Evolutionary conservation across 53 echinoderm and acorn worm genomes (phyloP).

Genomic region (Patiria pectinifera): DNA sequence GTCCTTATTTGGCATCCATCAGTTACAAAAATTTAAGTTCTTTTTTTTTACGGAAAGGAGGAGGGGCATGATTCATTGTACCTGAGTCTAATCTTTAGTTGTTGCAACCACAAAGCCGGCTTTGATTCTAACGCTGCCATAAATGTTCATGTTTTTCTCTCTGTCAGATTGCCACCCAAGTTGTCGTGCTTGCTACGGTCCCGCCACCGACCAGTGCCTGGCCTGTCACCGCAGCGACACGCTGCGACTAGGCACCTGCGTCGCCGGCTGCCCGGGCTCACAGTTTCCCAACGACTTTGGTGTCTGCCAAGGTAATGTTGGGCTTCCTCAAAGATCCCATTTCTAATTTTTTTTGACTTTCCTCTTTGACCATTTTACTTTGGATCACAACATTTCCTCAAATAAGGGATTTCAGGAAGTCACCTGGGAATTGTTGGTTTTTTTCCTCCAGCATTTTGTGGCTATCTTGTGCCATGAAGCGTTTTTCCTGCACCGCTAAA

Average conservation of each 20-base stretch:
- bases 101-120: too few relatives aligned
- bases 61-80: neutral
- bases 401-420: too few relatives aligned
- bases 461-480: too few relatives aligned
- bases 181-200: slow-evolving; percentile 85
- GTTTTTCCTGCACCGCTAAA: too few relatives aligned
- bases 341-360: neutral
- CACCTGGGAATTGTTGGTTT: too few relatives aligned
- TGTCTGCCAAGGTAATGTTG: slow-evolving; percentile 78
- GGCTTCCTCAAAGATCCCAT: neutral
- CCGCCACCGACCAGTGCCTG: slow-evolving; percentile 73
- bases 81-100: neutral
- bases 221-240: slow-evolving; percentile 73
- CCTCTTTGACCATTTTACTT: neutral
- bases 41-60: neutral
- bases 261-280: slow-evolving; percentile 75
- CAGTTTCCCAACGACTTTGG: slow-evolving; percentile 75
- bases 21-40: too few relatives aligned
- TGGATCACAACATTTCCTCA: too few relatives aligned
- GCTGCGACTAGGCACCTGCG: slow-evolving; percentile 77
- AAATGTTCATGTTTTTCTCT: neutral
- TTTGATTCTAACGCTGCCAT: neutral
- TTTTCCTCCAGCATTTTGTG: too few relatives aligned
- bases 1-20: too few relatives aligned
- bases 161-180: slow-evolving; percentile 89